A percentile compares a stretch with the other conserved stretches of the same genome.
Evolutionary conservation across 2,888 invertebrate genomes (phyloP).

Genomic region (Sinotaia quadrata): DNA sequence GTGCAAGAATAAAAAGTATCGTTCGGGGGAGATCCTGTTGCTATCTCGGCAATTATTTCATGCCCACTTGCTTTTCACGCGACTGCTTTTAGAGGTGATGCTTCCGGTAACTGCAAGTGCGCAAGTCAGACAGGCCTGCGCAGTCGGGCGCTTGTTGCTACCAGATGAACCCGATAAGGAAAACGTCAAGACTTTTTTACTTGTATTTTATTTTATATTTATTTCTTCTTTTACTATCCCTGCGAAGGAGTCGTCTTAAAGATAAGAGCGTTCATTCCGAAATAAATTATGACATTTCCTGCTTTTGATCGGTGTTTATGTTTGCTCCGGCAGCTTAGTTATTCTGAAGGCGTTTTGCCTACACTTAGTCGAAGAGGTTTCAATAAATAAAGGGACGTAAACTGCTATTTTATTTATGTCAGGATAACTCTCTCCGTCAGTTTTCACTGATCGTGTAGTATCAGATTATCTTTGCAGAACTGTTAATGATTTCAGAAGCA

Average conservation of each 20-base stretch:
- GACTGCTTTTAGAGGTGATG: constrained; percentile 8
- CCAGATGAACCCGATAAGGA: constrained; percentile 21
- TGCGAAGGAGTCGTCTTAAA: neutral
- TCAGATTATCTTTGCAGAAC: too few species aligned
- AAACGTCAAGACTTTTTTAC: too few species aligned
- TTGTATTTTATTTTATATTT: too few species aligned
- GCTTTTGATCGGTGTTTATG: too few species aligned
- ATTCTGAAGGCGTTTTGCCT: too few species aligned
- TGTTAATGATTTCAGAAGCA: too few species aligned
- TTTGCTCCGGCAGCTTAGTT: too few species aligned
- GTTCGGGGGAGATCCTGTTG: neutral
- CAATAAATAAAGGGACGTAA: too few species aligned
- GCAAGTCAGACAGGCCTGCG: constrained; percentile 25
- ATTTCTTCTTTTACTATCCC: neutral
- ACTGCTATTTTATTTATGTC: too few species aligned
- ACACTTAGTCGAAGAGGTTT: too few species aligned
- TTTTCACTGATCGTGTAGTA: too few species aligned
- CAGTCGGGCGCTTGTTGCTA: constrained; percentile 25
- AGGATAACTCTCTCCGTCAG: too few species aligned
- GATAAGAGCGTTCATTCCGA: constrained; percentile 8
- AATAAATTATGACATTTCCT: constrained; percentile 3
- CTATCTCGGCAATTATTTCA: constrained; percentile 20
- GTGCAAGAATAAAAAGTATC: neutral
- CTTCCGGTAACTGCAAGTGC: constrained; percentile 28
- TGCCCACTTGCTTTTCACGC: constrained; percentile 19